Conservation (phyloP, 2,113 vertebrate genomes). For the Zosterops borbonicus region DNA sequence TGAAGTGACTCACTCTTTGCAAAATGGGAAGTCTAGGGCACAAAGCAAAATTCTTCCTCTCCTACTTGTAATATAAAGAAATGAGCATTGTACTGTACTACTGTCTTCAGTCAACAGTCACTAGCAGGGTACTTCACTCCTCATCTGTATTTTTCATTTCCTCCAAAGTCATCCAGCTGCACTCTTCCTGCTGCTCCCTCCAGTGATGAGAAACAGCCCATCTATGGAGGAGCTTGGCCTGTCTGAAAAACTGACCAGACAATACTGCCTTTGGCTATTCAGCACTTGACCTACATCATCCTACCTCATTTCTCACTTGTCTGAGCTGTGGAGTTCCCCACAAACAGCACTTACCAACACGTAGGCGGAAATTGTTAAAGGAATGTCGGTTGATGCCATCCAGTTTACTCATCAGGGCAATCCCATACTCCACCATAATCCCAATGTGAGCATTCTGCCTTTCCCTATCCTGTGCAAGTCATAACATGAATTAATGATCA, state of each 20-base stretch:
- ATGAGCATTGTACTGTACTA: not conserved
- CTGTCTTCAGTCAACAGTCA: not conserved
- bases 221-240: fast-evolving
- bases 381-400: conserved; percentile 98
- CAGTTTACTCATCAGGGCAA: conserved; percentile 92
- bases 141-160: not conserved
- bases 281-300: not conserved
- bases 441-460: conserved; percentile 91
- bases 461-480: conserved; percentile 80
- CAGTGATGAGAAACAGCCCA: not conserved
- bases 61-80: not conserved
- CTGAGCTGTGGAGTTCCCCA: not conserved
- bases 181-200: not conserved
- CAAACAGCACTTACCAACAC: conserved; percentile 82
- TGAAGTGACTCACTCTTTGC: not conserved
- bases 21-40: not conserved
- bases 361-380: conserved; percentile 93
- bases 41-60: not conserved
- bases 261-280: not conserved
- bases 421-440: conserved; percentile 95
- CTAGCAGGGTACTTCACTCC: not conserved
- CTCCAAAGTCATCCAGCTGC: not conserved
- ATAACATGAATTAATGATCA: not conserved
- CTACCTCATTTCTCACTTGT: too few species aligned
- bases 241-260: not conserved